These are phyloP conservation scores for Lutraria lutraria DNA, from an alignment of 2,888 invertebrate species.

Conservation along the genomic window DNA sequence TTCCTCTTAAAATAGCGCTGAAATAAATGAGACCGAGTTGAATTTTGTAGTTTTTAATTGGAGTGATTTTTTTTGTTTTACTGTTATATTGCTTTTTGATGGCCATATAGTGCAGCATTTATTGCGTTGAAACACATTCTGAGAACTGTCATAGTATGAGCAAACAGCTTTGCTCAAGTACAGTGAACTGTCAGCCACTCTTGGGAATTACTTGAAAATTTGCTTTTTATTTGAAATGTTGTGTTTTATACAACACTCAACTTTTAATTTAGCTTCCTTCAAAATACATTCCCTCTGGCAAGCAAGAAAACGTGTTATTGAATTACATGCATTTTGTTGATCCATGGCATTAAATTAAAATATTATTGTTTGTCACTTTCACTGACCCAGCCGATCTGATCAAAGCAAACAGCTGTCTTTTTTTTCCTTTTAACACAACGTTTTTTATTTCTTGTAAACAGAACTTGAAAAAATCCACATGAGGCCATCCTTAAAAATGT, in stretches of 20 bases:
- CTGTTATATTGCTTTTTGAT: not conserved
- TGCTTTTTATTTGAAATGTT: not conserved
- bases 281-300: not conserved
- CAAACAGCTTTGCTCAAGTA: not conserved
- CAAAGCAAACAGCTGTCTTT: no score
- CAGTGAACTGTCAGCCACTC: not conserved
- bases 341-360: no score
- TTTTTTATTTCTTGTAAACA: no score
- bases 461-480: no score
- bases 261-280: not conserved
- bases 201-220: constrained; percentile 16
- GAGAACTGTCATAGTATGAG: not conserved
- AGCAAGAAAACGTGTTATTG: not conserved
- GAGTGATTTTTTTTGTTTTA: not conserved
- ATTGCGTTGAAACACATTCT: not conserved
- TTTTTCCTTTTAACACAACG: no score
- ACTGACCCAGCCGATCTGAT: no score
- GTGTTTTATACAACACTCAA: not conserved
- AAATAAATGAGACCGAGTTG: not conserved
- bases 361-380: no score
- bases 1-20: not conserved
- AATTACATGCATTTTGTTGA: not conserved
- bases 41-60: not conserved
- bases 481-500: no score
- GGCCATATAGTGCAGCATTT: not conserved